These are phyloP conservation scores for Scomberomorus guttatus DNA, from an alignment of 2,797 vertebrate genomes.

Conservation along the genomic window DNA sequence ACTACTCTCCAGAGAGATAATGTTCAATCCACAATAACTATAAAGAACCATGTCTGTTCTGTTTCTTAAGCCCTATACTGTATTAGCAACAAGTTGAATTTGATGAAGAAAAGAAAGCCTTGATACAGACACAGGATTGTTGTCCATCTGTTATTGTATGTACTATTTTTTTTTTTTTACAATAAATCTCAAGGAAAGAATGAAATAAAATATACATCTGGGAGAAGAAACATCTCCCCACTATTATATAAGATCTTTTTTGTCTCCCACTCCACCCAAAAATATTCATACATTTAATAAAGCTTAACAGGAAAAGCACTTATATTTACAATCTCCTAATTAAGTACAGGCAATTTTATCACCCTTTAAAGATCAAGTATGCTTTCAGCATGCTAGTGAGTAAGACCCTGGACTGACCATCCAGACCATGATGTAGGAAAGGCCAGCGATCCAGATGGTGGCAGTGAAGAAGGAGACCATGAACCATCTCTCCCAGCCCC, in stretches of 20 bases:
- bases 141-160: background rate
- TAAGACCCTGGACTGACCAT: constrained; percentile 87
- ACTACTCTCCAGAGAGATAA: background rate
- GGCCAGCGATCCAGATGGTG: constrained; percentile 95
- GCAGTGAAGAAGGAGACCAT: constrained; percentile 93
- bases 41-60: background rate
- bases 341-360: background rate
- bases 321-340: background rate
- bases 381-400: background rate
- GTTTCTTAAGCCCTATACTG: background rate
- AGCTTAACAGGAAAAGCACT: background rate
- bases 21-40: background rate
- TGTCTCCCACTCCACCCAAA: no score
- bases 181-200: background rate
- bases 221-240: no score
- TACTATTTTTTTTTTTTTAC: background rate
- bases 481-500: constrained; percentile 94
- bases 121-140: background rate
- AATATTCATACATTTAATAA: no score
- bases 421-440: constrained; percentile 98
- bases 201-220: no score
- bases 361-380: background rate
- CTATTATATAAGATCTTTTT: no score
- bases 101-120: background rate
- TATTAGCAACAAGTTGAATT: background rate